Evolutionary conservation across 92 coral and sea anemone genomes (phyloP), one percentile per base, ranked within the genome.

Genomic region (Heteractis magnifica): DNA sequence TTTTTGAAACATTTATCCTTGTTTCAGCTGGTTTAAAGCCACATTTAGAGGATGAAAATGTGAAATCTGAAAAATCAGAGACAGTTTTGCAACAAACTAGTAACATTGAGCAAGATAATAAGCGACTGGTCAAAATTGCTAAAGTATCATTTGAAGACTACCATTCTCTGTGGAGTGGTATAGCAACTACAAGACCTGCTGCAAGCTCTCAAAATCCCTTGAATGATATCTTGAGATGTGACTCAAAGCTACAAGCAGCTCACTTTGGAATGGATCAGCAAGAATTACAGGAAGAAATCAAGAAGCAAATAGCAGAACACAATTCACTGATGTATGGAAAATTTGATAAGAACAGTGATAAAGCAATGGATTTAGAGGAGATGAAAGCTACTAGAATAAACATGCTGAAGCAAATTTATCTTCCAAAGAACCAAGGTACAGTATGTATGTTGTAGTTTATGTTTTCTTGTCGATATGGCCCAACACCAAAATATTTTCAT

Each of bases 101-200:
- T 71, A 52, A 71, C 48, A 15, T 79, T 1, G 76, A 82, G 65
- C 86, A 85, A 71, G 76, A 77, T 18, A 94, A 83, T 71, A 87
- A 87, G 68, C 56, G 49, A 44, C 19, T 60, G n/a, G 65, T 75
- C 51, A 75, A 75, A 51, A 56, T 85, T 15, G 98, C 92, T 23
- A 91, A 92, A 70, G 90, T 97, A 51, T 92, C 98, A 13, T 97
- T 97, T 81, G 99, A 92, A 14, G 98, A 97, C 73, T 97, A 97
- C 51, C 94, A 92, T 56, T 90, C 93, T 6, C 71, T 97, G 80
- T 97, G 99, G 99, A 97, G 98, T 64, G 99, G 99, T 3, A 92
- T 97, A n/a, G 99, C 99, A 10, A 97, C 99, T n/a, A 94, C 99
- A 1, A 91, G 89, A 48, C 96, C 98, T 8, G 87, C 86, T 0